A percentile compares a stretch with the other conserved stretches of the same genome.
Conservation (phyloP, 2,888 invertebrate genomes). For the Epistrophe eligans region DNA sequence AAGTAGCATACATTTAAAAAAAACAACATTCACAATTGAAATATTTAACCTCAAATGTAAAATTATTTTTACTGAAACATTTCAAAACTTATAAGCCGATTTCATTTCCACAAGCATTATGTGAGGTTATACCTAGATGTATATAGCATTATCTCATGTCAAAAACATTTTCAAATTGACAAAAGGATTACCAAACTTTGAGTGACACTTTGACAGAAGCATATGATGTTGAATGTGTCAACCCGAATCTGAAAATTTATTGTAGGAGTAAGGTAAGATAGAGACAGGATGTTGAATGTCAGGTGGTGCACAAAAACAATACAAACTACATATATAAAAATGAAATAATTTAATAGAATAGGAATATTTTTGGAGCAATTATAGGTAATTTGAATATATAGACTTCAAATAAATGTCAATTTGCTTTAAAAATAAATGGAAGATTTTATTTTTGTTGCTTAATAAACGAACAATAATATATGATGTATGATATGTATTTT, state of each 20-base stretch:
- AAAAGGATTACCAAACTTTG: background rate
- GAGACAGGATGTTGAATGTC: background rate
- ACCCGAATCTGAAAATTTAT: constrained; percentile 5
- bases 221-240: background rate
- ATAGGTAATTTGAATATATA: background rate
- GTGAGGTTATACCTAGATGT: background rate
- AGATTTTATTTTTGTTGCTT: no score
- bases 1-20: no score
- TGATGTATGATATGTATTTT: no score
- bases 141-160: background rate
- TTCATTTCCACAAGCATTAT: background rate
- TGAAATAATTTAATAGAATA: background rate
- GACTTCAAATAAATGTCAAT: no score
- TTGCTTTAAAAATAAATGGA: no score
- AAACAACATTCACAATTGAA: background rate
- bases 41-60: background rate
- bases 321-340: background rate
- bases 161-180: constrained; percentile 9
- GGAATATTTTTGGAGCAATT: background rate
- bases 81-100: background rate
- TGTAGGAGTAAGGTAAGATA: background rate
- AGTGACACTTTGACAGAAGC: background rate
- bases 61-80: background rate
- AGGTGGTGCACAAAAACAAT: background rate
- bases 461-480: no score